Evolutionary conservation across 2,797 vertebrate species (phyloP), one percentile per base, ranked within the genome.

Genomic region (Melanotaenia pygmaea): DNA sequence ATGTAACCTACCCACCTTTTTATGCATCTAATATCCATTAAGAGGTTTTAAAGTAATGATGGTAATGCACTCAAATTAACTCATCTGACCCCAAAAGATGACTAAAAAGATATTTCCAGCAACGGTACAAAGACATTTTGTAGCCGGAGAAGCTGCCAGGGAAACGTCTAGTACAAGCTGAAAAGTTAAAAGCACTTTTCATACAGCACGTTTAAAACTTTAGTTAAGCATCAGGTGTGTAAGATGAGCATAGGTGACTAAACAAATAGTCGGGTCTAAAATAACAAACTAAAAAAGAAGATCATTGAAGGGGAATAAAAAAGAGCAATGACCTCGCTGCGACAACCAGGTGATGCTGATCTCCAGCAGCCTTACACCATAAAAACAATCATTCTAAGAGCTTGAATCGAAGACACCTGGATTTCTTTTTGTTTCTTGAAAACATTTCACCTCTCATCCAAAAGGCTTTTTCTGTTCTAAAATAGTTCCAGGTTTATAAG

Each of bases 11-110:
- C 61, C 32, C 9, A 53, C 47, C 12, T 24, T 3, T 30, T 57
- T 37, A 22, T 64, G 58, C n/a, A 43, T 62, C 20, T 56, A 30
- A 50, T 68, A 51, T 70, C 70, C 50, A 62, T 77, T 65, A 70
- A 51, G 45, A 47, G 18, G 0, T n/a, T 51, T 34, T 64, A 63
- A 67, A 50, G 1, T n/a, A 38, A 67, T 68, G 16, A 61, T 32
- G 13, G 22, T 58, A 35, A 60, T 45, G 22, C 50, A 35, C 24
- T 62, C 28, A 67, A 63, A 60, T 74, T 22, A 70, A 56, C 40
- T 72, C n/a, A 62, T 72, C 76, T 72, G 59, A 59, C 35, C 22
- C 11, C 18, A 59, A 58, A 24, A 69, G 58, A 71, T 56, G 35
- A 76, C 35, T 28, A 58, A 71, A 40, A 69, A 67, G 45, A 18